Base-by-base conservation (phyloP, 2,888 invertebrate species). In the Acanthopleura granulata region DNA sequence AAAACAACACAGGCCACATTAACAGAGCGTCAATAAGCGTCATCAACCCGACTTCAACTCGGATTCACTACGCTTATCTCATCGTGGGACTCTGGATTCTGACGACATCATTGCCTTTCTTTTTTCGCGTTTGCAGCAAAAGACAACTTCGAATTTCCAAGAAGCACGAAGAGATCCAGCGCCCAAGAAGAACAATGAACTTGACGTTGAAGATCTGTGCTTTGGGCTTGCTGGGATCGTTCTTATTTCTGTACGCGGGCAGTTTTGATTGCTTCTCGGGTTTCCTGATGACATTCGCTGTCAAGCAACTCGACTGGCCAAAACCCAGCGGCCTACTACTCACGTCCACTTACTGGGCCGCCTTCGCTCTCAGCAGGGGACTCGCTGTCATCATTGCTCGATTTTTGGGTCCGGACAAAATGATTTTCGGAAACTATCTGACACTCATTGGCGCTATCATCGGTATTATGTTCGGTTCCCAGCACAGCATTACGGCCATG, bases 261-360 rank as follows among this genome's bases (percentile, higher is more conserved):
- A 85, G 87, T 22, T 91, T 91, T 81, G 87, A 89, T 14, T 85
- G 89, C 11, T 90, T 86, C 81, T 89, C 89, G 0, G 87, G 87
- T 22, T 86, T 89, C 40, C 80, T 91, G 9, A 81, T 89, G 69
- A 85, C 88, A n/a, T 91, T 88, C 78, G 82, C 87, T 14, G 85
- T 90, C 0, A 83, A 85, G 25, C 80, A 87, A 74, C 82, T 89
- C 6, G 78, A 82, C 15, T 84, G 90, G 81, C 77, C 83, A 4
- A 87, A 88, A 66, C 74, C 83, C 0, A 79, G 80, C 9, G 90
- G 88, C 0, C 84, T 87, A 0, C 81, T 85, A 30, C 75, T 91
- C 4, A 87, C 89, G 0, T 88, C 90, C 12, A 82, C 88, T 0
- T 91, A 88, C 78, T 91, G 91, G 91, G 90, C 88, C 0, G 83